Evolutionary conservation across 2,888 invertebrate species (phyloP).

Genomic region (Eugnorisma glareosa): DNA sequence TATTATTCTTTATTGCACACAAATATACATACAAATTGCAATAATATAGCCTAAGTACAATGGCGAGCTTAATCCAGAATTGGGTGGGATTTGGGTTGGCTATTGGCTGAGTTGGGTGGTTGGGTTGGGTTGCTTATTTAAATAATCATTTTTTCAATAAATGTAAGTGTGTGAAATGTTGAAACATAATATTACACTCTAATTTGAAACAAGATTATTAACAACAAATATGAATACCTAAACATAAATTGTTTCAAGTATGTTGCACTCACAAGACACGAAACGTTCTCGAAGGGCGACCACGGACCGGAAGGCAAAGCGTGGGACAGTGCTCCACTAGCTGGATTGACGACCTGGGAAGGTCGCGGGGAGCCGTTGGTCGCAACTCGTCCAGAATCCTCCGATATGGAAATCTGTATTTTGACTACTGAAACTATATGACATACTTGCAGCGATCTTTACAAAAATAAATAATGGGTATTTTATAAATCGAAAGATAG

Average conservation of each 20-base stretch:
- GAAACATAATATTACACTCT: neutral
- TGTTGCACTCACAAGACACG: constrained; percentile 22
- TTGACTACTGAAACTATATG: neutral
- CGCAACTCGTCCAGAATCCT: constrained; percentile 38
- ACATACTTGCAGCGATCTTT: neutral
- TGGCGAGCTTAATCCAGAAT: too few relatives aligned
- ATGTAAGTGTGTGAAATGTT: neutral
- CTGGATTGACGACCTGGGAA: constrained; percentile 49
- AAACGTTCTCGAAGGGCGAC: constrained; percentile 56
- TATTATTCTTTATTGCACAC: too few relatives aligned
- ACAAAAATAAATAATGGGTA: constrained; percentile 1
- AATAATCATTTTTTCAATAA: neutral
- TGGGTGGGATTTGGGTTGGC: too few relatives aligned
- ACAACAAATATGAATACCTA: neutral
- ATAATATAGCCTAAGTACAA: too few relatives aligned
- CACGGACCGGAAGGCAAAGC: constrained; percentile 55
- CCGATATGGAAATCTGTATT: constrained; percentile 3
- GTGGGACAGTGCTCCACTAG: constrained; percentile 54
- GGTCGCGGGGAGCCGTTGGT: constrained; percentile 48
- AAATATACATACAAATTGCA: too few relatives aligned
- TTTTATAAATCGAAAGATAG: constrained; percentile 1
- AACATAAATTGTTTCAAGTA: constrained; percentile 19
- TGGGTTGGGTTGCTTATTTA: too few relatives aligned
- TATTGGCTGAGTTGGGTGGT: too few relatives aligned
- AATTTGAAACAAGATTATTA: neutral